Conservation (phyloP, 2,113 vertebrate genomes). For the Larimichthys polyactis region DNA sequence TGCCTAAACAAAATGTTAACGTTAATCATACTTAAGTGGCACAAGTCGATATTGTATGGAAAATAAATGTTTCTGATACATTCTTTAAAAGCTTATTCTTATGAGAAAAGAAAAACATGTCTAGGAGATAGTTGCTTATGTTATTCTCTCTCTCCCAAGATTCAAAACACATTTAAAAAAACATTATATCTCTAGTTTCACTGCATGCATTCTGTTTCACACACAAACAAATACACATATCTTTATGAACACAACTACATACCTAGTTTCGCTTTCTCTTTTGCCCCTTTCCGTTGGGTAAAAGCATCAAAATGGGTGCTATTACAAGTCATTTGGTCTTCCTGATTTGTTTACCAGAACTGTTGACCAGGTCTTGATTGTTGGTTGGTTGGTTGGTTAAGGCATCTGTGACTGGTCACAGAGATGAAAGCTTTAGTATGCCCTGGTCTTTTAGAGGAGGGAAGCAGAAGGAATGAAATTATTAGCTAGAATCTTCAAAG, state of each 20-base stretch:
- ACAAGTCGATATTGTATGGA: neutral
- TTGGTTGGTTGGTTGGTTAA: conserved; percentile 58
- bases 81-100: neutral
- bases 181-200: neutral
- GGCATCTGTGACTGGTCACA: conserved; percentile 44
- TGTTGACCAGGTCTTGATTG: conserved; percentile 55
- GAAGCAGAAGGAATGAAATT: conserved; percentile 46
- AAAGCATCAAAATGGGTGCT: conserved; percentile 72
- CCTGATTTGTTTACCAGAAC: conserved; percentile 73
- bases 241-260: conserved; percentile 1
- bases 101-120: no score
- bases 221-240: neutral
- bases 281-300: conserved; percentile 38
- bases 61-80: neutral
- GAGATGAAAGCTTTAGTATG: conserved; percentile 73
- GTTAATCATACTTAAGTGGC: neutral
- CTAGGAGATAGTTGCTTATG: no score
- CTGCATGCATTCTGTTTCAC: neutral
- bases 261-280: conserved; percentile 17
- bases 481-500: conserved; percentile 65
- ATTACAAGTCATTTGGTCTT: conserved; percentile 64
- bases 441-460: conserved; percentile 8
- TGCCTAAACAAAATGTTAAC: neutral
- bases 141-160: neutral
- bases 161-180: neutral